Base-by-base conservation (phyloP, 2,113 vertebrate species). In the Struthio camelus region DNA sequence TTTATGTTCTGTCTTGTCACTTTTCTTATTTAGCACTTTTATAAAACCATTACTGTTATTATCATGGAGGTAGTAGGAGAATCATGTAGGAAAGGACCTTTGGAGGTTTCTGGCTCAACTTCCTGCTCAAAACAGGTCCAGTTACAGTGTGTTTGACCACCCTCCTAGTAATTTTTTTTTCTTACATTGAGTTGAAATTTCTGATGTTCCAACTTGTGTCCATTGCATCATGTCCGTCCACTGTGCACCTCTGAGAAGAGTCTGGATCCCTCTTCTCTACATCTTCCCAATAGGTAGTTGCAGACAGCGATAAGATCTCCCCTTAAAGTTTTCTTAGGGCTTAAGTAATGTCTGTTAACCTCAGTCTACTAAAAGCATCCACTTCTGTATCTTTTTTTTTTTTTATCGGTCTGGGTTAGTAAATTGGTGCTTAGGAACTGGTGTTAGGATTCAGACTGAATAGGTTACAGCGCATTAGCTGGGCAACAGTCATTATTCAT, bases 181-280 rank as follows among this genome's bases (percentile, higher is more conserved):
- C 32, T 72, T 72, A 2, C 2, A 10, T 72, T 62, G n/a, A 8
- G 2, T 34, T 59, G 62, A 61, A 54, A 69, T 69, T 76, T 77
- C 12, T 16, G 11, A 0, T 38, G n/a, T 88, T 77, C 36, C 22
- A 42, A 3, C 40, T 61, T n/a, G 3, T n/a, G 38, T 16, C 14
- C 3, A 7, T 82, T 61, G n/a, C 59, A 53, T 69, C 59, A 1
- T 11, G 25, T 91, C 38, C 42, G 86, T 87, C 71, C 75, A 27
- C 54, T 72, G n/a, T 87, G 36, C 24, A 36, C 11, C 22, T 58
- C 46, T 32, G 56, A 50, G 81, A 28, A 50, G 7, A 62, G 23
- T 30, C 48, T 67, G 80, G 4, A 44, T 72, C 10, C 53, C 0
- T 79, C 40, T 76, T 82, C 61, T 81, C 34, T 46, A 1, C 62